Conservation (phyloP, 1,140 invertebrate genomes). For the Mycetomoellerius zeteki region DNA sequence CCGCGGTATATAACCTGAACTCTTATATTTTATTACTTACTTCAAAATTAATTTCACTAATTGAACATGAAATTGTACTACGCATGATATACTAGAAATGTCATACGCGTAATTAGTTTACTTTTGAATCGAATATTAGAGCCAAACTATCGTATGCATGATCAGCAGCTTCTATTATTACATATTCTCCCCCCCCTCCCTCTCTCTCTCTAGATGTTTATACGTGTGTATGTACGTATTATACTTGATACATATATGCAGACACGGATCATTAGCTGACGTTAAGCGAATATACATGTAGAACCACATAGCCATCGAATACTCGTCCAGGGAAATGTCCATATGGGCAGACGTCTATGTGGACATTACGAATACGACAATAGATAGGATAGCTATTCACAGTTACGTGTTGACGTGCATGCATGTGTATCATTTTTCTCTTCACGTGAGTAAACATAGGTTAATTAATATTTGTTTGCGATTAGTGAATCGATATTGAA, state of each 20-base stretch:
- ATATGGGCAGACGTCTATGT: background rate
- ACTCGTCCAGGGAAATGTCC: slow-evolving; percentile 46
- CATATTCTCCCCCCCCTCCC: background rate
- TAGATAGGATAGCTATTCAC: background rate
- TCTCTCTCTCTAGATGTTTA: background rate
- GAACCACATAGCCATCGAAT: slow-evolving; percentile 35
- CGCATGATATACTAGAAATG: background rate
- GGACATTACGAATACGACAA: slow-evolving; percentile 1
- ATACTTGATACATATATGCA: slow-evolving; percentile 46
- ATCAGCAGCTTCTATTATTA: slow-evolving; percentile 17
- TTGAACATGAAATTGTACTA: slow-evolving; percentile 25
- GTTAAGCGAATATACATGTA: slow-evolving; percentile 51
- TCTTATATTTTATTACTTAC: slow-evolving; percentile 8
- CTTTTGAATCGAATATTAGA: slow-evolving; percentile 49
- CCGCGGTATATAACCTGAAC: background rate
- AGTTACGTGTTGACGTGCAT: background rate
- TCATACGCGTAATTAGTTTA: slow-evolving; percentile 36
- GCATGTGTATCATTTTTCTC: background rate
- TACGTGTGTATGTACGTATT: slow-evolving; percentile 29
- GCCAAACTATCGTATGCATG: slow-evolving; percentile 5
- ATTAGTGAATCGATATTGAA: slow-evolving; percentile 16
- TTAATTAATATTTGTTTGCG: slow-evolving; percentile 46
- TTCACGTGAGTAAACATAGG: background rate
- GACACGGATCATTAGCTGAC: slow-evolving; percentile 49
- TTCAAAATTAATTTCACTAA: slow-evolving; percentile 32